Conservation (phyloP, 2,797 vertebrate genomes). For the Anabas testudineus region DNA sequence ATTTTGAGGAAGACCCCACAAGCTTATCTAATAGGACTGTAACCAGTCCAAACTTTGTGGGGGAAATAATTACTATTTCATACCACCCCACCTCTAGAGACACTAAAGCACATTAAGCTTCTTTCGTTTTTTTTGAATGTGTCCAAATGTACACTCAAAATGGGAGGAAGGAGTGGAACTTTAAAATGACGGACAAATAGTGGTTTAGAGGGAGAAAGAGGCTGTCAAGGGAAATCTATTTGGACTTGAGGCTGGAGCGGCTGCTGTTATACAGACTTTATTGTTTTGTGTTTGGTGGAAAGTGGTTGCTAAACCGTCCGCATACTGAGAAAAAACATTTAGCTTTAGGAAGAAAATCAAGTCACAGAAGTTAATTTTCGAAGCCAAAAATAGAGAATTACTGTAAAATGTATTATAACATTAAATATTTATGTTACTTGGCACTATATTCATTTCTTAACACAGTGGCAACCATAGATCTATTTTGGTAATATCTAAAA, state of each 20-base stretch:
- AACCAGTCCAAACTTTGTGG: too few species aligned
- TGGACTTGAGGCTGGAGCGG: slow-evolving; percentile 38
- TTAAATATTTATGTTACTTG: neutral
- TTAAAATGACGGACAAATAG: slow-evolving; percentile 51
- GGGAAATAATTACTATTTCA: too few species aligned
- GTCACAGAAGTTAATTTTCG: neutral
- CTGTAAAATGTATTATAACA: slow-evolving; percentile 2
- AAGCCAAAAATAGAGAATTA: slow-evolving; percentile 6
- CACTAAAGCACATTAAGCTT: slow-evolving; percentile 14
- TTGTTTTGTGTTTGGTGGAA: slow-evolving; percentile 41
- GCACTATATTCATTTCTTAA: too few species aligned
- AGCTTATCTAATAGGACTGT: too few species aligned
- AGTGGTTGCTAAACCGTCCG: slow-evolving; percentile 26
- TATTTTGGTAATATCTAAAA: neutral
- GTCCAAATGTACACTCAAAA: slow-evolving; percentile 19
- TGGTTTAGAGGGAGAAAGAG: slow-evolving; percentile 46
- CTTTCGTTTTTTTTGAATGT: slow-evolving; percentile 15
- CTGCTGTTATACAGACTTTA: slow-evolving; percentile 41
- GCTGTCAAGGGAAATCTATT: slow-evolving; percentile 61
- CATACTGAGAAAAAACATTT: slow-evolving; percentile 25
- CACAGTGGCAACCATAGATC: neutral
- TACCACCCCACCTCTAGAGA: slow-evolving; percentile 8
- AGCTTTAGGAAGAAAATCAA: slow-evolving; percentile 8
- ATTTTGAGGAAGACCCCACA: too few species aligned
- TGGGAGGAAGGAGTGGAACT: slow-evolving; percentile 35